phyloP scores from a whole-genome alignment of 2,888 invertebrate genomes.

The Trichogramma evanescens region DNA sequence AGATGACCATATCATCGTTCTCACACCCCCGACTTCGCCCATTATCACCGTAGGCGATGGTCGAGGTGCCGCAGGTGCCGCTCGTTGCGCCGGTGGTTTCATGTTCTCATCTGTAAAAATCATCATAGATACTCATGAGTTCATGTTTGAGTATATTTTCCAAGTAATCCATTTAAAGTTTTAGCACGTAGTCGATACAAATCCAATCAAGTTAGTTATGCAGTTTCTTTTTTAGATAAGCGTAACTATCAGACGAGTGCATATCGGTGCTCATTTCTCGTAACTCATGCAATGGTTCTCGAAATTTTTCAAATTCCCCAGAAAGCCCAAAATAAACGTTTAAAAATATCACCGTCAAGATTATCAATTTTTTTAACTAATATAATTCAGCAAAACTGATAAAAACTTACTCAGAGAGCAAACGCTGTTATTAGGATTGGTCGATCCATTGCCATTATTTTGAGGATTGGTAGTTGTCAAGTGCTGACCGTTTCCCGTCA shows the following conservation, averaged over 20 bases:
- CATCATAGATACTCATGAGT: background rate
- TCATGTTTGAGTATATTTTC: background rate
- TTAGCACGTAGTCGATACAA: background rate
- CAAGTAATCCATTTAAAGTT: background rate
- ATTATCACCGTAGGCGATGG: slow-evolving; percentile 81
- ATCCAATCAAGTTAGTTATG: background rate
- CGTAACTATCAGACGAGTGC: too few species aligned
- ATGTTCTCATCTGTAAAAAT: slow-evolving; percentile 39
- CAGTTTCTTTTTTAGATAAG: too few species aligned
- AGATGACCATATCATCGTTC: slow-evolving; percentile 66
- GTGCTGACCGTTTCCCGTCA: slow-evolving; percentile 25
- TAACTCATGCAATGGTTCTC: too few species aligned
- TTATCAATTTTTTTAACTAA: too few species aligned
- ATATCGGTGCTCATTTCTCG: too few species aligned
- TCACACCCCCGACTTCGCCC: slow-evolving; percentile 86
- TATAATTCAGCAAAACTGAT: too few species aligned
- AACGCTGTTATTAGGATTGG: background rate
- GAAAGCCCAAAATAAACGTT: too few species aligned
- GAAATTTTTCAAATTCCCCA: too few species aligned
- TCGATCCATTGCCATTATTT: background rate
- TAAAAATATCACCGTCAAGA: too few species aligned
- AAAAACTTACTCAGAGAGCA: too few species aligned
- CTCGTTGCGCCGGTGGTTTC: slow-evolving; percentile 45
- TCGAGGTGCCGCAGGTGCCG: slow-evolving; percentile 50
- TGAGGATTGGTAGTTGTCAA: background rate